Percentiles rank a stretch among this genome's conserved stretches.
Evolutionary conservation across 2,888 invertebrate species (phyloP).

Genomic region (Pseudanteris insignis): DNA sequence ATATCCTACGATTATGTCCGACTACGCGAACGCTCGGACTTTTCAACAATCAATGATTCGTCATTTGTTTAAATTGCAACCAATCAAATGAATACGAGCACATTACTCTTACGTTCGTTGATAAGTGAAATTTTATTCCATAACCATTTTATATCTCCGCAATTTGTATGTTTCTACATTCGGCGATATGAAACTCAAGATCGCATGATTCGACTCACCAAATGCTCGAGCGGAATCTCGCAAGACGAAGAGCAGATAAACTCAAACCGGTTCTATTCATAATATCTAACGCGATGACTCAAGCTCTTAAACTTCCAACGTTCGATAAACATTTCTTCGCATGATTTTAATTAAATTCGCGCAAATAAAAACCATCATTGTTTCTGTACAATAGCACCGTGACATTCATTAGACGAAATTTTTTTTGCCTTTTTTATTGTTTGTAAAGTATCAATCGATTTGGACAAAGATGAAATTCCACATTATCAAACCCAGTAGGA

Average conservation of each 20-base stretch:
- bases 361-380: slow-evolving; percentile 33
- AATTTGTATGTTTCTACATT: neutral
- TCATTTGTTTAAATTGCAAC: too few species aligned
- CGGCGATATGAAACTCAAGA: neutral
- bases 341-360: slow-evolving; percentile 31
- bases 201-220: neutral
- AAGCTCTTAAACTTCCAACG: slow-evolving; percentile 7
- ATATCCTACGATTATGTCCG: too few species aligned
- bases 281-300: slow-evolving; percentile 21
- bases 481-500: too few species aligned
- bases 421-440: too few species aligned
- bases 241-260: neutral
- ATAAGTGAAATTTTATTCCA: neutral
- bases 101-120: too few species aligned
- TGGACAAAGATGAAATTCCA: too few species aligned
- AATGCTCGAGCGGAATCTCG: slow-evolving; percentile 1
- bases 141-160: neutral
- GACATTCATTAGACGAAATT: too few species aligned
- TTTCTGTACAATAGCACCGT: too few species aligned
- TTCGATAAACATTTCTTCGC: slow-evolving; percentile 14
- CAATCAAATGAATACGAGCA: too few species aligned
- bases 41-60: too few species aligned
- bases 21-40: too few species aligned
- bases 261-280: slow-evolving; percentile 31
- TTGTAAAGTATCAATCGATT: too few species aligned